These are phyloP conservation scores for Cranoglanis bouderius DNA, from an alignment of 2,113 vertebrate genomes.

Conservation along the genomic window DNA sequence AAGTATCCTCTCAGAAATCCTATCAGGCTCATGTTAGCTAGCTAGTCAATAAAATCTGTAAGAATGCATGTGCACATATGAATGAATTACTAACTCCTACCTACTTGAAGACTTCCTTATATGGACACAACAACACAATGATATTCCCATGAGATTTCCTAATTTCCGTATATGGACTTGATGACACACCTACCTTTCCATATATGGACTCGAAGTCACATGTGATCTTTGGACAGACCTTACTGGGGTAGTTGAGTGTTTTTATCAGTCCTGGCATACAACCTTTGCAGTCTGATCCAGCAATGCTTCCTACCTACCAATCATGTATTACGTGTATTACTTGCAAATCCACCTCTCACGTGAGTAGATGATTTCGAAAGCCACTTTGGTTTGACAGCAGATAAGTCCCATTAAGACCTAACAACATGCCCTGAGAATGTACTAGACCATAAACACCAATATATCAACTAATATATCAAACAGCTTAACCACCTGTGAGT, in stretches of 20 bases:
- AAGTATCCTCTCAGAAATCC: not conserved
- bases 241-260: not conserved
- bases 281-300: not conserved
- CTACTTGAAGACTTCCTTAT: not conserved
- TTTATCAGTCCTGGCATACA: not conserved
- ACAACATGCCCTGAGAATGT: constrained; percentile 5
- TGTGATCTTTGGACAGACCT: not conserved
- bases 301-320: not conserved
- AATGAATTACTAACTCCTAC: not conserved
- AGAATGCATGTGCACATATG: not conserved
- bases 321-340: no score
- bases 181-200: not conserved
- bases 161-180: not conserved
- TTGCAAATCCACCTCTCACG: not conserved
- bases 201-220: not conserved
- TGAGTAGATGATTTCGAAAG: not conserved
- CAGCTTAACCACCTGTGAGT: constrained; percentile 20
- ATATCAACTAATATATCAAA: constrained; percentile 27
- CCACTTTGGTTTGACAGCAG: constrained; percentile 17
- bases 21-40: not conserved
- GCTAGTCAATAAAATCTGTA: not conserved
- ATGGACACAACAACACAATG: not conserved
- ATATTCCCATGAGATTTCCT: not conserved
- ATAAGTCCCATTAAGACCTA: constrained; percentile 19
- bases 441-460: constrained; percentile 22